Base-by-base conservation (phyloP, 2,797 vertebrate genomes). In the Rhinella marina region DNA sequence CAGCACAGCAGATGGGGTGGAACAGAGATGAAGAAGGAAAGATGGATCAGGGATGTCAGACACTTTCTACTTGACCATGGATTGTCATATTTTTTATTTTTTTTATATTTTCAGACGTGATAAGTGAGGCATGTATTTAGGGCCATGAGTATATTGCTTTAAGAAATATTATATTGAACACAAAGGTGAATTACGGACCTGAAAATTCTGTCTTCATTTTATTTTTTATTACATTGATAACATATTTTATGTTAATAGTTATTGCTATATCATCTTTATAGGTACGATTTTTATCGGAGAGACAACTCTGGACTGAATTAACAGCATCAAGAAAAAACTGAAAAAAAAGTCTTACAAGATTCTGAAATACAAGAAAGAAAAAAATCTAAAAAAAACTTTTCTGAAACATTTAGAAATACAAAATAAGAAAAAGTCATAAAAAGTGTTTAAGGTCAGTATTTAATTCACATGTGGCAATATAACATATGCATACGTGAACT, bases 1-100 rank as follows among this genome's bases (percentile, higher is more conserved):
- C 76, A 81, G 64, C 56, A 29, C 52, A 54, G 80, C 84, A 89
- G 88, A 86, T 61, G 88, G 88, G 80, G 80, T 54, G 80, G 84
- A 89, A 83, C 52, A 83, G 79, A 61, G 62, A 85, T 54, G 50
- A 81, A 41, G 41, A 6, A 81, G 25, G 32, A 64, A 29, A 23
- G 61, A 77, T 78, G 72, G 72, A 78, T 87, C 23, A 29, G 23
- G 13, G 50, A 56, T 88, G 86, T 70, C 73, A 80, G 19, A 81
- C 59, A 66, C 32, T 76, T 76, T 76, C 78, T 64, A 64, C 70
- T 76, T 64, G 82, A 54, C 32, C 56, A 62, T 62, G 56, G 41
- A 64, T 29, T 85, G 57, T 77, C n/a, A 62, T 75, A 41, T 41
- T n/a, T 84, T 84, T 61, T 59, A 2, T n/a, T n/a, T 73, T 54